phyloP scores from a whole-genome alignment of 2,797 vertebrate species.

The Pangasius djambal region DNA sequence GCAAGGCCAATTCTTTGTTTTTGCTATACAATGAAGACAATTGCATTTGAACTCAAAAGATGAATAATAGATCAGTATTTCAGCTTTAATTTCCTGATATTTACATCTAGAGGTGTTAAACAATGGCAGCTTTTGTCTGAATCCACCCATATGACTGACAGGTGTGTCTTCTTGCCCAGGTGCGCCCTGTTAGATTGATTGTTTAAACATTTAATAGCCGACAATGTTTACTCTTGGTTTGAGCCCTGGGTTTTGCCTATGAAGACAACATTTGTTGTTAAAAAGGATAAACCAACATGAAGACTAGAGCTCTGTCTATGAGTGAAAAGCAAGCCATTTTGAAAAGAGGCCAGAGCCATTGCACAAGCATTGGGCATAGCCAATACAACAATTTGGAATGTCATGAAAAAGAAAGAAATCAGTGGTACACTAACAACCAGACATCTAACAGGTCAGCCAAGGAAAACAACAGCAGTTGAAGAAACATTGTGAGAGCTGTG shows the following conservation, averaged over 20 bases:
- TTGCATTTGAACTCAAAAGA: neutral
- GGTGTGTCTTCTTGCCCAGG: neutral
- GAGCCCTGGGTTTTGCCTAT: neutral
- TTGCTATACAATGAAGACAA: neutral
- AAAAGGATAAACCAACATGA: no score
- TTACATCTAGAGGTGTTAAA: neutral
- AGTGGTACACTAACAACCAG: no score
- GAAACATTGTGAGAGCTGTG: no score
- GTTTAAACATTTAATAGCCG: neutral
- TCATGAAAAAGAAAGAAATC: neutral
- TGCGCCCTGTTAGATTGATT: neutral
- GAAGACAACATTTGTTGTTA: neutral
- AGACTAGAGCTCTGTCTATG: no score
- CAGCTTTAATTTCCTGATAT: neutral
- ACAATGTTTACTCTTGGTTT: neutral
- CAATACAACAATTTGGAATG: neutral
- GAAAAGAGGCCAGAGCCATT: no score
- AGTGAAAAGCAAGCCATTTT: no score
- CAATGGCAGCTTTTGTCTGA: neutral
- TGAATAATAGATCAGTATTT: neutral
- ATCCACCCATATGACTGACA: neutral
- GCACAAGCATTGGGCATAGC: no score
- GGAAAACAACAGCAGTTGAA: no score
- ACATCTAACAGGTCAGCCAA: no score
- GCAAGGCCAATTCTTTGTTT: neutral